phyloP scores from a whole-genome alignment of 2,888 invertebrate genomes.

The Xestia c-nigrum region DNA sequence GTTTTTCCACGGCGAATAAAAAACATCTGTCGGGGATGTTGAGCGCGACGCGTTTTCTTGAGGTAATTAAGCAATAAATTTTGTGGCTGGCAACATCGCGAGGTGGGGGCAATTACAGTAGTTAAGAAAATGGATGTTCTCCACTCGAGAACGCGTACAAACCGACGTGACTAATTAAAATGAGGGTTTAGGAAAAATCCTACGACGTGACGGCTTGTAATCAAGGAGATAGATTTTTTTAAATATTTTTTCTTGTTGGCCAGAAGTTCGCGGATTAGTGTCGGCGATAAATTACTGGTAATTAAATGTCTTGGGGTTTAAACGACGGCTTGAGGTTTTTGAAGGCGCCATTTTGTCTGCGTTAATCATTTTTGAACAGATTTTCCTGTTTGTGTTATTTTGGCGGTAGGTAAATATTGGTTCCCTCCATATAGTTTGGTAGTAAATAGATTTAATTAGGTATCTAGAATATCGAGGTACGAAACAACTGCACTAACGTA shows the following conservation, averaged over 20 bases:
- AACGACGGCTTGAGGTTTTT: conserved; percentile 65
- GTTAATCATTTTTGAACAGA: conserved; percentile 71
- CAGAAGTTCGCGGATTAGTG: conserved; percentile 86
- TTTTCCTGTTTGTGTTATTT: conserved; percentile 57
- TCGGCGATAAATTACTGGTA: conserved; percentile 87
- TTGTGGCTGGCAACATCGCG: conserved; percentile 87
- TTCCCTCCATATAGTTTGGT: background rate
- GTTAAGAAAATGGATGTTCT: conserved; percentile 88
- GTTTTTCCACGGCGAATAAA: conserved; percentile 89
- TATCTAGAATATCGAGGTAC: background rate
- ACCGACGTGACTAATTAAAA: conserved; percentile 88
- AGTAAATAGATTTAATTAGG: background rate
- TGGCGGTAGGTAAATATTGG: background rate
- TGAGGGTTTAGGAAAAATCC: conserved; percentile 89
- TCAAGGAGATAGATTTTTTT: conserved; percentile 88
- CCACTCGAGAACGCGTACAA: conserved; percentile 74
- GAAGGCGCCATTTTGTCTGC: conserved; percentile 63
- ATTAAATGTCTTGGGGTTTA: conserved; percentile 86
- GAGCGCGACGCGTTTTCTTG: conserved; percentile 88
- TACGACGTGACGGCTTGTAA: conserved; percentile 90
- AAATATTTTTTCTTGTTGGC: conserved; percentile 77
- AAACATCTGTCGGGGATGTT: conserved; percentile 87
- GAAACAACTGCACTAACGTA: background rate
- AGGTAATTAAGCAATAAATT: conserved; percentile 91
- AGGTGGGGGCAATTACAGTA: conserved; percentile 89